These are phyloP conservation scores for Calycopis cecrops DNA, from an alignment of 1,140 invertebrate species.

Conservation along the genomic window DNA sequence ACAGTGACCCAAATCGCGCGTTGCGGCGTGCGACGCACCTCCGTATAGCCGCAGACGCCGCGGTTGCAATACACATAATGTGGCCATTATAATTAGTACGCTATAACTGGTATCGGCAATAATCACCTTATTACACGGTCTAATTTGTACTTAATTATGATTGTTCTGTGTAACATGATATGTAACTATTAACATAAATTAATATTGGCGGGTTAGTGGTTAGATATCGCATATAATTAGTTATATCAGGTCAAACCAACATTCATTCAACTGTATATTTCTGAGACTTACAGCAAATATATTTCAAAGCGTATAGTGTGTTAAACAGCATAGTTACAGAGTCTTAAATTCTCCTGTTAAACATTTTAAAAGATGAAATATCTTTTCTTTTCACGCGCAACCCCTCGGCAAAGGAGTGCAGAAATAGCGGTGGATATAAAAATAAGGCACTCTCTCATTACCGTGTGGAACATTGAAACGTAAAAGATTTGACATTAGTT, in stretches of 20 bases:
- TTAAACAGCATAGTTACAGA: neutral
- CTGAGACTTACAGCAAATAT: too few species aligned
- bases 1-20: constrained; percentile 62
- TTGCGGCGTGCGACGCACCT: constrained; percentile 43
- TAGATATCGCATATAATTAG: too few species aligned
- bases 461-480: neutral
- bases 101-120: constrained; percentile 4
- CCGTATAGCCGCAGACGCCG: constrained; percentile 35
- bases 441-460: constrained; percentile 11
- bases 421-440: neutral
- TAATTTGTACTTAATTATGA: neutral
- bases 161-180: too few species aligned
- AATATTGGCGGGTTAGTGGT: too few species aligned
- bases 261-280: too few species aligned
- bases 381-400: neutral
- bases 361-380: constrained; percentile 1
- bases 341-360: neutral
- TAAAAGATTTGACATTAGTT: constrained; percentile 1
- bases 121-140: constrained; percentile 3
- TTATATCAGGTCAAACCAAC: too few species aligned
- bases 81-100: constrained; percentile 23
- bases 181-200: too few species aligned
- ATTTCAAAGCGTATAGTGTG: too few species aligned
- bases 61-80: constrained; percentile 23
- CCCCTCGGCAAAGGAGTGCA: neutral